These are phyloP conservation scores for Therioaphis trifolii DNA, from an alignment of 2,888 invertebrate species.

Conservation along the genomic window DNA sequence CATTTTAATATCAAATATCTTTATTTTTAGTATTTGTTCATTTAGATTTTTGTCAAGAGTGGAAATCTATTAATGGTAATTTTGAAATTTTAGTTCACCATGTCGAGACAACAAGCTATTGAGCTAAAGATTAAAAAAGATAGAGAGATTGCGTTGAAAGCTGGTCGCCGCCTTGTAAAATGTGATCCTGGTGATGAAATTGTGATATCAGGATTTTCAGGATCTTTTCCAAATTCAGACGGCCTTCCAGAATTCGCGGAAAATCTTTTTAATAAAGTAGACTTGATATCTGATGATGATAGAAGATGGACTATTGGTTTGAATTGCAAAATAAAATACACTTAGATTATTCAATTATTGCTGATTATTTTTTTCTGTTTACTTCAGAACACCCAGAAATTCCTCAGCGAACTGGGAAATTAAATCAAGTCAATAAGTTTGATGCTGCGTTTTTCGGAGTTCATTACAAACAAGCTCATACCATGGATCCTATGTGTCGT, in stretches of 20 bases:
- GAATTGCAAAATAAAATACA: background rate
- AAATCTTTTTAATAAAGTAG: constrained; percentile 81
- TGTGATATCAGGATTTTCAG: constrained; percentile 77
- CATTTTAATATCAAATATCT: background rate
- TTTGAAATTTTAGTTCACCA: background rate
- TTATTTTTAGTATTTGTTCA: background rate
- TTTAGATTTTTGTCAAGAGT: background rate
- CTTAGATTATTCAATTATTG: background rate
- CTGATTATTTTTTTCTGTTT: background rate
- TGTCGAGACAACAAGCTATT: constrained; percentile 61
- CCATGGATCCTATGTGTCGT: constrained; percentile 83
- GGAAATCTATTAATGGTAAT: background rate
- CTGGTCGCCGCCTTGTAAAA: constrained; percentile 72
- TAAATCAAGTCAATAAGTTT: constrained; percentile 78
- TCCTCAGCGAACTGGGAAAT: constrained; percentile 80
- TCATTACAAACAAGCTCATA: constrained; percentile 80
- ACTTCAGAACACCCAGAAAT: constrained; percentile 75
- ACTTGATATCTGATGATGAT: constrained; percentile 74
- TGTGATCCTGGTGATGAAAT: constrained; percentile 75
- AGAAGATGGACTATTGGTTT: constrained; percentile 69
- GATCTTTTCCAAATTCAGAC: constrained; percentile 82
- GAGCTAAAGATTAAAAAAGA: constrained; percentile 57
- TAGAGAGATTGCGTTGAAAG: constrained; percentile 65
- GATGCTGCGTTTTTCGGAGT: constrained; percentile 83
- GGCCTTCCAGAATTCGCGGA: constrained; percentile 78